phyloP scores from a whole-genome alignment of 2,888 invertebrate species.

The Polydesmus complanatus region DNA sequence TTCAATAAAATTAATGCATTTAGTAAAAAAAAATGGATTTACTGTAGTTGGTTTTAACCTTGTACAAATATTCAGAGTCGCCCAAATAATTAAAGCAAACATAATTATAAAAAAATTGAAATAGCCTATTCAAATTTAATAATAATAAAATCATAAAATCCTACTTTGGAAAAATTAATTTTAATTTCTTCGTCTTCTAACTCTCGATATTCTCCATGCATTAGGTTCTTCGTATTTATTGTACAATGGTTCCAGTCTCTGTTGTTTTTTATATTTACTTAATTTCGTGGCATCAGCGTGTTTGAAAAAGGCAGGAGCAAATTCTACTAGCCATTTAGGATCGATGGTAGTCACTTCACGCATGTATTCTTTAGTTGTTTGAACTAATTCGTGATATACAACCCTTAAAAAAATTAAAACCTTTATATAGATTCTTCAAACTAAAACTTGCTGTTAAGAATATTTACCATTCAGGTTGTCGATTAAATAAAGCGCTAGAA shows the following conservation, averaged over 20 bases:
- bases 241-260: constrained; percentile 89
- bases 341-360: constrained; percentile 92
- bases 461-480: constrained; percentile 90
- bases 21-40: no score
- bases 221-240: constrained; percentile 99
- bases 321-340: constrained; percentile 97
- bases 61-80: no score
- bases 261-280: constrained; percentile 97
- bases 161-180: no score
- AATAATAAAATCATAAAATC: no score
- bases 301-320: constrained; percentile 97
- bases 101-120: no score
- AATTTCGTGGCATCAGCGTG: constrained; percentile 97
- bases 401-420: constrained; percentile 48
- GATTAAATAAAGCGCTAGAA: constrained; percentile 89
- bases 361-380: constrained; percentile 99
- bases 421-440: not conserved
- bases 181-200: constrained; percentile 73
- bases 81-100: no score
- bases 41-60: no score
- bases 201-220: constrained; percentile 95
- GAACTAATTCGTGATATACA: constrained; percentile 94
- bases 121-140: no score
- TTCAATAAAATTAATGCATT: no score
- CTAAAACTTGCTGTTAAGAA: not conserved